Base-by-base conservation (phyloP, 2,113 vertebrate genomes). In the Leptobrachium leishanense region DNA sequence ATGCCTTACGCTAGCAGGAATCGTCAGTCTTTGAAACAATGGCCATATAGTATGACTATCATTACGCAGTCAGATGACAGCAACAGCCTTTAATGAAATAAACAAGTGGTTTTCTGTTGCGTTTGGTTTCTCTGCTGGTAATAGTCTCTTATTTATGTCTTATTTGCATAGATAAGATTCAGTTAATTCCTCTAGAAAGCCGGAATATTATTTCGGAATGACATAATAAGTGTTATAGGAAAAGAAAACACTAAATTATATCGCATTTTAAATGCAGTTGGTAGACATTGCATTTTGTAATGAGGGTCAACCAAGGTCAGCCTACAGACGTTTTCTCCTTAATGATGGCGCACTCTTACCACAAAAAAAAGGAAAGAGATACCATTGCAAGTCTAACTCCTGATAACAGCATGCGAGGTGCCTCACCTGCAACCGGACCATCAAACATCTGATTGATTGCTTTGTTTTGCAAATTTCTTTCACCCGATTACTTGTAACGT, bases 1-100 rank as follows among this genome's bases (percentile, higher is more conserved):
- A 62, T 70, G 67, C 55, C 57, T 40, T 62, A 66, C 74, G 40
- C 63, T 71, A 70, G 68, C n/a, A 42, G 39, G 67, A 11, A n/a
- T 77, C 67, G 42, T 77, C 67, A 77, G 63, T 77, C 67, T 70
- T 77, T 62, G 62, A 70, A 77, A 62, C 41, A 62, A 62, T 63
- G 72, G 53, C 54, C 53, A 62, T 53, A 59, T 39, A 31, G 10
- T 31, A 10, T 31, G 20, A 20, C 62, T 64, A 31, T 39, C 39
- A 31, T 64, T 4, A 59, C 55, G 10, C 10, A 15, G 10, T 11
- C 10, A 59, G 13, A 13, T 15, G 3, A 59, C 55, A 12, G 55
- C 55, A 59, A 12, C 55, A 59, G 3, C 2, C 13, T 59, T 59
- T 59, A 59, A 59, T 50, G 46, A 50, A 50, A 50, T 59, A 59